Evolutionary conservation across 2,113 vertebrate genomes (phyloP).

Genomic region (Spea bombifrons): DNA sequence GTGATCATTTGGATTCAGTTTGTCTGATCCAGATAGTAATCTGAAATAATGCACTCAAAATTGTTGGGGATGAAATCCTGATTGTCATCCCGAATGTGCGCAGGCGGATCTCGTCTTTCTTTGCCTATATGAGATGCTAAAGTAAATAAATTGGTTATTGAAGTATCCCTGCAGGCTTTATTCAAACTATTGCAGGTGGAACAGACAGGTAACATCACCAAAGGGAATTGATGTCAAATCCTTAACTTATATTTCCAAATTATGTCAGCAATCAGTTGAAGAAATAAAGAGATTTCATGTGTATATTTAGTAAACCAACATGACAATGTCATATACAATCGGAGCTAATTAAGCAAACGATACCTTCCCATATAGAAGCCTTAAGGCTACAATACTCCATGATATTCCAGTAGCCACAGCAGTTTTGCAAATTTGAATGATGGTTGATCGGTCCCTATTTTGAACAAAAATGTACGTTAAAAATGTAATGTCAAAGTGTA

Average conservation of each 20-base stretch:
- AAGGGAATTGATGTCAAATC: constrained; percentile 67
- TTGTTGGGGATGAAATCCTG: neutral
- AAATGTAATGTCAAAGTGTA: constrained; percentile 33
- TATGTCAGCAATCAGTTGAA: constrained; percentile 63
- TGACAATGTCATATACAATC: constrained; percentile 70
- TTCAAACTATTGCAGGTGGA: constrained; percentile 67
- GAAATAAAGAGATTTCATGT: constrained; percentile 65
- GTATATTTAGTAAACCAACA: constrained; percentile 69
- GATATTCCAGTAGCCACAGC: constrained; percentile 25
- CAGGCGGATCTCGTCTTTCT: constrained; percentile 49
- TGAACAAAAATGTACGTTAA: constrained; percentile 39
- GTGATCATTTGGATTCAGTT: neutral
- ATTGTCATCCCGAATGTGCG: constrained; percentile 39
- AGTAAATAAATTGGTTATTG: constrained; percentile 68
- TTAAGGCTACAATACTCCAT: constrained; percentile 52
- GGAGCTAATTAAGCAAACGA: constrained; percentile 63
- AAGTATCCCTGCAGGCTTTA: constrained; percentile 64
- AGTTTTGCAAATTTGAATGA: constrained; percentile 37
- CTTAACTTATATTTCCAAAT: constrained; percentile 57
- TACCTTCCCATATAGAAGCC: constrained; percentile 54
- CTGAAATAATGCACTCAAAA: constrained; percentile 33
- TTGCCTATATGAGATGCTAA: constrained; percentile 63
- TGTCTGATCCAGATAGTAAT: constrained; percentile 42
- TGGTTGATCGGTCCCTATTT: constrained; percentile 23
- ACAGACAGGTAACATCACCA: constrained; percentile 69